A percentile compares a stretch with the other conserved stretches of the same genome.
phyloP scores from a whole-genome alignment of 2,113 vertebrate genomes.

The Indri indri region DNA sequence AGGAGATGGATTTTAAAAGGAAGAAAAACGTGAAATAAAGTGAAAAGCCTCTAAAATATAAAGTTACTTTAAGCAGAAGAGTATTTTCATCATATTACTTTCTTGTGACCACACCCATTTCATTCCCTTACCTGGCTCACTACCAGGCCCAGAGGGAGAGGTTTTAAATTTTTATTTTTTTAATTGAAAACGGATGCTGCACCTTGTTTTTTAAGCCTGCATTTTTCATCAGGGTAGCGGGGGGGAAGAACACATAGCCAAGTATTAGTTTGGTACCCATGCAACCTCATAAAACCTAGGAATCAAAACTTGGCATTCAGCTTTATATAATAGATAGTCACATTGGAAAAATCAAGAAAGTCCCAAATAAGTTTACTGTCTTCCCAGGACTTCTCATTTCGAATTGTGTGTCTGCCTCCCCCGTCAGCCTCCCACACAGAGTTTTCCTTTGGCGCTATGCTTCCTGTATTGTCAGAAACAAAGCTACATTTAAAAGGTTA shows the following conservation, averaged over 20 bases:
- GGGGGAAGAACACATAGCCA: background rate
- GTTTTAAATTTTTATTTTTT: slow-evolving; percentile 63
- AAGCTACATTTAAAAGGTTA: slow-evolving; percentile 65
- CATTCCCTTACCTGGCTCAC: slow-evolving; percentile 26
- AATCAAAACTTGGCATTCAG: slow-evolving; percentile 46
- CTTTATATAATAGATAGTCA: slow-evolving; percentile 33
- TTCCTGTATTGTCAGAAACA: slow-evolving; percentile 66
- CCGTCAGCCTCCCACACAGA: background rate
- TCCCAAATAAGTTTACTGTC: background rate
- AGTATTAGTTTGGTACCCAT: slow-evolving; percentile 37
- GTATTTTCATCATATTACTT: slow-evolving; percentile 47
- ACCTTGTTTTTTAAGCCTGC: slow-evolving; percentile 53
- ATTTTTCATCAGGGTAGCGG: background rate
- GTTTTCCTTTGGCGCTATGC: slow-evolving; percentile 56
- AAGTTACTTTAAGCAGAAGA: slow-evolving; percentile 45
- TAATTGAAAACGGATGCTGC: slow-evolving; percentile 68
- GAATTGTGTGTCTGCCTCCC: background rate
- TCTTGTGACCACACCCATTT: slow-evolving; percentile 41
- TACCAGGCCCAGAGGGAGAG: slow-evolving; percentile 50
- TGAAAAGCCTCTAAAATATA: background rate
- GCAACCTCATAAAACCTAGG: slow-evolving; percentile 53
- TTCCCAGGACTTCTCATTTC: slow-evolving; percentile 54
- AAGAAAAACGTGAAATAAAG: slow-evolving; percentile 37
- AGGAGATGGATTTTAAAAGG: slow-evolving; percentile 42
- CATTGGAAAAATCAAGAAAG: slow-evolving; percentile 35